Conservation (phyloP, 2,113 vertebrate species). For the Gallinago media region DNA sequence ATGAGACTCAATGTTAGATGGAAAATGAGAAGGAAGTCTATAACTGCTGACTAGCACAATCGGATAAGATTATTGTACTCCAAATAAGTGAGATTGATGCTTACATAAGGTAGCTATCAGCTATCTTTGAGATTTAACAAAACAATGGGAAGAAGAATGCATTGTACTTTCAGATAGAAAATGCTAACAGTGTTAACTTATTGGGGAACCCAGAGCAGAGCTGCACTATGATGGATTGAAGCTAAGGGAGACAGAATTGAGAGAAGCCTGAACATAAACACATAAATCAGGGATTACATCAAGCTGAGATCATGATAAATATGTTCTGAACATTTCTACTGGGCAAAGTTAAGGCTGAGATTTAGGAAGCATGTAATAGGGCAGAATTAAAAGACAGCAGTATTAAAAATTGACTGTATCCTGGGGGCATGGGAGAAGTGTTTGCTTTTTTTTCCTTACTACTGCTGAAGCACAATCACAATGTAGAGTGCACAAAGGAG, state of each 20-base stretch:
- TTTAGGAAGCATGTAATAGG: constrained; percentile 23
- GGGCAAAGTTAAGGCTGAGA: constrained; percentile 49
- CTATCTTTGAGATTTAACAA: neutral
- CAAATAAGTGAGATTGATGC: neutral
- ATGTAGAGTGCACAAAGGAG: neutral
- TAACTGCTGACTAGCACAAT: neutral
- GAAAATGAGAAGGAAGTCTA: neutral
- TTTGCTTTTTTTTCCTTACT: neutral
- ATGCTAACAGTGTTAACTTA: neutral
- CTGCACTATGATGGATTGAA: constrained; percentile 54
- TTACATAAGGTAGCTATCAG: neutral
- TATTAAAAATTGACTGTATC: constrained; percentile 20
- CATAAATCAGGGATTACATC: constrained; percentile 72
- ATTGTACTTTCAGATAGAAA: constrained; percentile 9
- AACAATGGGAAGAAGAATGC: neutral
- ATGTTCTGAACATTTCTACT: constrained; percentile 53
- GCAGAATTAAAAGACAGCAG: constrained; percentile 65
- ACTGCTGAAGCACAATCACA: neutral
- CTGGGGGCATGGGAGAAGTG: neutral
- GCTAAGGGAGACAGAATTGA: constrained; percentile 48
- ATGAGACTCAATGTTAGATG: neutral
- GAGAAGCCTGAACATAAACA: constrained; percentile 55
- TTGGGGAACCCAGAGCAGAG: constrained; percentile 12
- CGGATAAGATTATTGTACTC: neutral
- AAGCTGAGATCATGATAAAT: constrained; percentile 71